Evolutionary conservation across 2,888 invertebrate species (phyloP).

Genomic region (Aricia artaxerxes): DNA sequence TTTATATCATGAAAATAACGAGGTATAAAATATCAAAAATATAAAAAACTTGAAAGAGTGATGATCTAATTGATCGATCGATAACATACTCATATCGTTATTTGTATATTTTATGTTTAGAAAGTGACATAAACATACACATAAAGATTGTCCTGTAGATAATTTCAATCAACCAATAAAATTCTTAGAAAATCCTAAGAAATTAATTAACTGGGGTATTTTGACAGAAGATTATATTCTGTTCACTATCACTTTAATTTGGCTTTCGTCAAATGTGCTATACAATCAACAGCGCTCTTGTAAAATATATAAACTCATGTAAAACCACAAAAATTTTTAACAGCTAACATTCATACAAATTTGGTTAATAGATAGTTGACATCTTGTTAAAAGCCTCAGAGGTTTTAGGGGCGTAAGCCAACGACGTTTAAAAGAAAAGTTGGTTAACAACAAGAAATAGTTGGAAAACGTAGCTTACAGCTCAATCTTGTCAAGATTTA

Average conservation of each 20-base stretch:
- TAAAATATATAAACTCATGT: no score
- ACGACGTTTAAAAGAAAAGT: no score
- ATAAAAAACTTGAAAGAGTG: not conserved
- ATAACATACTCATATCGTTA: not conserved
- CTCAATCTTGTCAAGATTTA: conserved; percentile 4
- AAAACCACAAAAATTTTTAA: no score
- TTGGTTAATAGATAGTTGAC: no score
- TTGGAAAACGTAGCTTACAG: not conserved
- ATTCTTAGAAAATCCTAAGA: not conserved
- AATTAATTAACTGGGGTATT: not conserved
- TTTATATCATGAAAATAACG: conserved; percentile 1
- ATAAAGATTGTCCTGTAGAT: not conserved
- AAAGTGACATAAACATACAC: not conserved
- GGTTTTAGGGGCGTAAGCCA: no score
- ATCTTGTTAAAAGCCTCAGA: no score
- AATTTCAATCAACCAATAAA: not conserved
- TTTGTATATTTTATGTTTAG: not conserved
- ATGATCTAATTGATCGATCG: conserved; percentile 1
- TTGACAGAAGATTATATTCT: no score
- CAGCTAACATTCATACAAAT: no score
- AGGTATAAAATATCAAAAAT: not conserved
- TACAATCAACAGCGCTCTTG: no score
- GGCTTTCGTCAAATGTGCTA: no score
- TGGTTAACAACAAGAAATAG: not conserved
- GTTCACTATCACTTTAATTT: no score